These are phyloP conservation scores for Diplodus sargus DNA, from an alignment of 2,797 vertebrate genomes.

Conservation along the genomic window DNA sequence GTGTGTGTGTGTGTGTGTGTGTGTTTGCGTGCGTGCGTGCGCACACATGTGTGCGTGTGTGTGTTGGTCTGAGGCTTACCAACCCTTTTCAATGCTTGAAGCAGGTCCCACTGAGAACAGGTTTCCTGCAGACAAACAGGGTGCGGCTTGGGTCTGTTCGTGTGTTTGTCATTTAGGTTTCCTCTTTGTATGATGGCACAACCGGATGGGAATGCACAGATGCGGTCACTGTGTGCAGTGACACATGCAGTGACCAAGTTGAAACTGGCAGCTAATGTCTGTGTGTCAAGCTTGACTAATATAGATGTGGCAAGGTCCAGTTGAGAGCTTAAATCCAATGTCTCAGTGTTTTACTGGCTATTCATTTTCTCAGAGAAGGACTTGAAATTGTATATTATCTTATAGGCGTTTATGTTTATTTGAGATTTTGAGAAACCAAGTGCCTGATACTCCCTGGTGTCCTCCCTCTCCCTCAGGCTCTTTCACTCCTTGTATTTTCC, in stretches of 20 bases:
- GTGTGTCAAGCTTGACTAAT: constrained; percentile 54
- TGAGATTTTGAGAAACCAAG: constrained; percentile 42
- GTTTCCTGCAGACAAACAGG: constrained; percentile 81
- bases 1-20: constrained; percentile 40
- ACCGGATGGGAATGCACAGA: constrained; percentile 71
- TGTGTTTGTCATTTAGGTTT: constrained; percentile 71
- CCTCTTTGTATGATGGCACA: constrained; percentile 54
- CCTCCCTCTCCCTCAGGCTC: constrained; percentile 33
- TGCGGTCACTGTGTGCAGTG: constrained; percentile 59
- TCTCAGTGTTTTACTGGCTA: constrained; percentile 31
- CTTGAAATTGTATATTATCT: constrained; percentile 57
- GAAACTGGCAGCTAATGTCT: constrained; percentile 48
- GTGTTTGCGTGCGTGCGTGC: constrained; percentile 42
- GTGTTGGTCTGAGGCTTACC: constrained; percentile 72
- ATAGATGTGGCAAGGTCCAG: constrained; percentile 29
- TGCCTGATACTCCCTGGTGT: constrained; percentile 34
- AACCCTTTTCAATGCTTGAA: constrained; percentile 60
- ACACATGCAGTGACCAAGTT: constrained; percentile 62
- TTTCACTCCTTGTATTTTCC: constrained; percentile 21
- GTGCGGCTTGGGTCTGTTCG: constrained; percentile 65
- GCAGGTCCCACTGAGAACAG: constrained; percentile 75
- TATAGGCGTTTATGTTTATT: constrained; percentile 46
- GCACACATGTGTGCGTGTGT: constrained; percentile 40
- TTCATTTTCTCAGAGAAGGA: constrained; percentile 51
- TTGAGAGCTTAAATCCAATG: constrained; percentile 26